Percentiles rank a stretch among this genome's conserved stretches.
Conservation (phyloP, 2,113 vertebrate species). For the Sinocyclocheilus anophthalmus region DNA sequence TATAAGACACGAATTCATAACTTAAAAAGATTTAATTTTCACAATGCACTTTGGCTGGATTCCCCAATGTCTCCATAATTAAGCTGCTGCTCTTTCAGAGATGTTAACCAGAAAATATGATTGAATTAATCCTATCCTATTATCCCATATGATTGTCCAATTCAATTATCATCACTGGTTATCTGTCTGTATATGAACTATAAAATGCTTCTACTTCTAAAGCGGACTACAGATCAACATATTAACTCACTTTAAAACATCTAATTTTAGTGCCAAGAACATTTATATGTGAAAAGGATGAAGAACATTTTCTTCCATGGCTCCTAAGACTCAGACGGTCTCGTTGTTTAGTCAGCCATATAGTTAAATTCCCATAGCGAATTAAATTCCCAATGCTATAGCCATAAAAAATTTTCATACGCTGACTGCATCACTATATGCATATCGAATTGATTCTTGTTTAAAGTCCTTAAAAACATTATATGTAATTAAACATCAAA, state of each 20-base stretch:
- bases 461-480: neutral
- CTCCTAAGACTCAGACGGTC: neutral
- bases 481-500: slow-evolving; percentile 6
- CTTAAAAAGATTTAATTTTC: too few species aligned
- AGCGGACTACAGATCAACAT: neutral
- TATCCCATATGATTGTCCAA: neutral
- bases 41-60: too few species aligned
- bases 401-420: neutral
- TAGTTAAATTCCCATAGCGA: neutral
- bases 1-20: neutral
- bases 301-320: neutral
- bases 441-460: neutral
- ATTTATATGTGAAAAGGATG: neutral
- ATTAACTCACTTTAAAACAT: neutral
- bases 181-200: neutral
- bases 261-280: neutral
- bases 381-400: neutral
- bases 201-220: neutral
- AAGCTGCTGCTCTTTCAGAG: too few species aligned
- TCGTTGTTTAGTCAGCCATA: neutral
- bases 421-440: neutral
- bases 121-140: neutral
- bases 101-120: neutral
- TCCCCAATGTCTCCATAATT: too few species aligned
- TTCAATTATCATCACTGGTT: neutral